Base-by-base conservation (phyloP, 2,888 invertebrate genomes). In the Pachycephus smyrnensis region DNA sequence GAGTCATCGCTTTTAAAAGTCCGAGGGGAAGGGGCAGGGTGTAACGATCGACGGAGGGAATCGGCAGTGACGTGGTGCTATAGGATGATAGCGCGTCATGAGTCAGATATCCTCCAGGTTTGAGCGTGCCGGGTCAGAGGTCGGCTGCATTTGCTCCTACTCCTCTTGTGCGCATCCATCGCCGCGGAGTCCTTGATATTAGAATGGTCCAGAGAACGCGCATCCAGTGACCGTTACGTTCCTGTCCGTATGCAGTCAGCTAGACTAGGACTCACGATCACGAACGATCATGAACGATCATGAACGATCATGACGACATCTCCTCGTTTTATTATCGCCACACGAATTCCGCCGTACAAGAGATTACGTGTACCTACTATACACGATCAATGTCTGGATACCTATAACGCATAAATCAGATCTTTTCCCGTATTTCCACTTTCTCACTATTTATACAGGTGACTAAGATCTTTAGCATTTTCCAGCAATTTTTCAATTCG, bases 111-210 rank as follows among this genome's bases (percentile, higher is more conserved):
- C 87, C 88, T 86, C 85, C 83, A 86, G 86, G 89, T 89, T 88
- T 86, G 86, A 88, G 88, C 90, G 90, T 90, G 90, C 90, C 86
- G 86, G 90, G 90, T 90, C 90, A 88, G 77, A 83, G 90, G 90
- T 90, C 89, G 86, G 79, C 82, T 88, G 88, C 89, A 88, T 89
- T 87, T 79, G 82, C 89, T 89, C 85, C 87, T 86, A 85, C 87
- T 86, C 84, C 82, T 79, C 75, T 73, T 73, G 75, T 77, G 40
- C 79, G 75, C 79, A 77, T 79, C 78, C 81, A 80, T 84, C 81
- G 81, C 76, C 78, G 76, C 55, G 69, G 82, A 88, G 89, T 90
- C 90, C 90, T 90, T 90, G 90, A 90, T 90, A 90, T 90, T 90
- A 90, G 90, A 90, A 90, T 90, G 90, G 89, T 87, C 89, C 89